Base-by-base conservation (phyloP, 2,797 vertebrate genomes). In the Adrianichthys oophorus region DNA sequence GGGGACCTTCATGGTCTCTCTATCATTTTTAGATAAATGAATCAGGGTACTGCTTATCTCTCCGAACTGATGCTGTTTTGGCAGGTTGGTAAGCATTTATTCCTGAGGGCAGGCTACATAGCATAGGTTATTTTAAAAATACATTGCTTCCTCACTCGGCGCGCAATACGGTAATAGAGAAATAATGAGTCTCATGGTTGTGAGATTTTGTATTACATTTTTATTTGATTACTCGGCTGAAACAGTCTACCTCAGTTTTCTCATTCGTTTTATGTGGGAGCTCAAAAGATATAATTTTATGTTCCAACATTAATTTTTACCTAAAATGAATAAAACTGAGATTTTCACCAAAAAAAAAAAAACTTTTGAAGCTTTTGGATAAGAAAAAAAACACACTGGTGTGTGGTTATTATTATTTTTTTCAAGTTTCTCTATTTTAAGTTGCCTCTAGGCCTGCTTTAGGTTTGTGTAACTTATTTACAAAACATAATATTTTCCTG, bases 151-250 rank as follows among this genome's bases (percentile, higher is more conserved):
- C 59, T 50, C 45, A 41, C 68, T 82, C 70, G 79, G 58, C 68
- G 70, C 76, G 65, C 56, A 48, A 59, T 50, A 59, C 51, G 56
- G 63, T 80, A 82, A 85, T 84, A 64, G 73, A 57, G 53, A 82
- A 84, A 85, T 85, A 83, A 87, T 81, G 78, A 84, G 78, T 82
- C 70, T 86, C 70, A 62, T 55, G 79, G 77, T 82, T 77, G 52
- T 72, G 57, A 62, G 70, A 70, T 82, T 74, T 65, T 50, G 59
- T 74, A 71, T 78, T 78, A 70, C 65, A 73, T 72, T 85, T 85
- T 78, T 75, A 85, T 86, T 80, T 83, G 63, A 82, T 85, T 79
- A 81, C 53, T 54, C 75, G 61, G 72, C 72, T 73, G 61, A 79
- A 81, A 79, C 71, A 81, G 68, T 84, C 67, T 76, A 73, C 68